phyloP scores from a whole-genome alignment of 2,113 vertebrate species.

The Paramormyrops kingsleyae region DNA sequence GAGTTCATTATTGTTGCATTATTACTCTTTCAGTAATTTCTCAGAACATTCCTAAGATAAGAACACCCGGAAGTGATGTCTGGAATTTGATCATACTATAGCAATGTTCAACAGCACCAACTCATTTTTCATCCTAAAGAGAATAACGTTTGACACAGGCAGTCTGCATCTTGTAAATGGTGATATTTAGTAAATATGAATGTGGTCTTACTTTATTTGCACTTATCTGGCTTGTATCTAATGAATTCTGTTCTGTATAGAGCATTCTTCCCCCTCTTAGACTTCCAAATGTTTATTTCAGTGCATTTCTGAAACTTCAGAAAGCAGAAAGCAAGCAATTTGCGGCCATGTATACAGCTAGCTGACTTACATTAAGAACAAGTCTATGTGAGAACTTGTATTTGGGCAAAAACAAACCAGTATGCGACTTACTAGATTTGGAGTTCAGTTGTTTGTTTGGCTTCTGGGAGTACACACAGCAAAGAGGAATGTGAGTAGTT shows the following conservation, averaged over 20 bases:
- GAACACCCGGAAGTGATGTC: background rate
- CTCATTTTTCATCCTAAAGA: background rate
- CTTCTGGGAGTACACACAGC: background rate
- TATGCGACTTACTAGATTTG: background rate
- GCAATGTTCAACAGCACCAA: background rate
- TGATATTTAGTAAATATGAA: background rate
- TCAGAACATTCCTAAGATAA: slow-evolving; percentile 10
- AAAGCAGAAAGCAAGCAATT: background rate
- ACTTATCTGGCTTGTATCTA: background rate
- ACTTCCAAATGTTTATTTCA: background rate
- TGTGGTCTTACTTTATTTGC: background rate
- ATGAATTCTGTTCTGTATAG: background rate
- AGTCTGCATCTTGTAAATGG: background rate
- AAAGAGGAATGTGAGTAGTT: background rate
- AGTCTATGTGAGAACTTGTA: background rate
- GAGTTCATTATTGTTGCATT: background rate
- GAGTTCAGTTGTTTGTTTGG: background rate
- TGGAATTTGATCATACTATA: slow-evolving; percentile 1
- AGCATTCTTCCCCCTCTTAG: background rate
- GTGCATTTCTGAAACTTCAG: background rate
- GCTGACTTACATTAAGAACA: background rate
- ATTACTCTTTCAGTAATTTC: background rate
- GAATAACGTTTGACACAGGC: background rate
- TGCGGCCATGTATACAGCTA: background rate
- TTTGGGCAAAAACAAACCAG: background rate